phyloP scores from a whole-genome alignment of 2,888 invertebrate species.

The Selenia dentaria region DNA sequence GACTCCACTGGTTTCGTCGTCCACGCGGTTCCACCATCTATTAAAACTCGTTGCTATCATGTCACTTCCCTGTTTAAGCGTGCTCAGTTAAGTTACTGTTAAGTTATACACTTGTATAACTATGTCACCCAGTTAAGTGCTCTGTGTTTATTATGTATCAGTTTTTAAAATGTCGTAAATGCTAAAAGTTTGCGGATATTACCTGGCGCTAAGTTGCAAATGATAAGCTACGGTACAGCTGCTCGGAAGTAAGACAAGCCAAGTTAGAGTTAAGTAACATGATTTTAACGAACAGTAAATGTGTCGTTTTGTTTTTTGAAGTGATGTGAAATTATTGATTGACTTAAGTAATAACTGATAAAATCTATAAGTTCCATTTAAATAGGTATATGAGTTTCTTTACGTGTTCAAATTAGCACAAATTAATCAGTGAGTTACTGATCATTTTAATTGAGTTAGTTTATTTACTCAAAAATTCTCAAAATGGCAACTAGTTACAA shows the following conservation, averaged over 20 bases:
- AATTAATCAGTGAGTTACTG: too few species aligned
- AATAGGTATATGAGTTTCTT: too few species aligned
- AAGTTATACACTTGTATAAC: slow-evolving; percentile 28
- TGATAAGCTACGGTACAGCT: slow-evolving; percentile 12
- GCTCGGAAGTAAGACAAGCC: slow-evolving; percentile 1
- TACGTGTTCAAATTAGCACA: too few species aligned
- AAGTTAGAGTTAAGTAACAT: slow-evolving; percentile 15
- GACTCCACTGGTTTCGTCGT: slow-evolving; percentile 26
- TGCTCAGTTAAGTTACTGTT: slow-evolving; percentile 14
- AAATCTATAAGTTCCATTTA: too few species aligned
- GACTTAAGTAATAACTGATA: too few species aligned
- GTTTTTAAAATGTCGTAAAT: slow-evolving; percentile 35
- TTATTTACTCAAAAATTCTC: too few species aligned
- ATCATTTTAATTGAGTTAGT: too few species aligned
- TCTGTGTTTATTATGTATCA: slow-evolving; percentile 34
- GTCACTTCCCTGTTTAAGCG: slow-evolving; percentile 36
- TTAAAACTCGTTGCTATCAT: slow-evolving; percentile 36
- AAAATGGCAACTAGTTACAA: too few species aligned
- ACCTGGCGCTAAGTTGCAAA: slow-evolving; percentile 13
- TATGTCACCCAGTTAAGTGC: slow-evolving; percentile 37
- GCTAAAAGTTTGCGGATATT: slow-evolving; percentile 25
- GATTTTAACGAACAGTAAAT: not conserved
- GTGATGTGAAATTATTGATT: too few species aligned
- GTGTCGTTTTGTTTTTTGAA: not conserved
- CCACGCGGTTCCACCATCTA: slow-evolving; percentile 23